phyloP scores from a whole-genome alignment of 2,113 vertebrate species.

The Ifrita kowaldi region DNA sequence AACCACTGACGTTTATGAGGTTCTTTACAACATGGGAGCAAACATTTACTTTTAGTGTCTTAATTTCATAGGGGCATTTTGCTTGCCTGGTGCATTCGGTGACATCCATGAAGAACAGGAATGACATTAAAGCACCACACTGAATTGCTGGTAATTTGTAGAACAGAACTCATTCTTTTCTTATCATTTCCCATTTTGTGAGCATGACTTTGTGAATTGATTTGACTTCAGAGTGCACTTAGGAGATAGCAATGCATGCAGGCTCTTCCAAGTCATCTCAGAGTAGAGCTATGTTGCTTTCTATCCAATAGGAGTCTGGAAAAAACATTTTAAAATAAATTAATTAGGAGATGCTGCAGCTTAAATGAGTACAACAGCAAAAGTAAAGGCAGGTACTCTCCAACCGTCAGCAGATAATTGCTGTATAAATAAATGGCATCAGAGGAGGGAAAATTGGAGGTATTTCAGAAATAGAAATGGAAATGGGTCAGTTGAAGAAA shows the following conservation, averaged over 20 bases:
- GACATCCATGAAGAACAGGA: slow-evolving; percentile 23
- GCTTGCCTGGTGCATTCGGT: background rate
- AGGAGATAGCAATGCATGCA: background rate
- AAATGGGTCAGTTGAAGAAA: background rate
- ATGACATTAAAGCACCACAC: slow-evolving; percentile 6
- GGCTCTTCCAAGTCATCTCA: background rate
- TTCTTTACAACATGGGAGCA: slow-evolving; percentile 23
- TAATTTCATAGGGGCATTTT: slow-evolving; percentile 44
- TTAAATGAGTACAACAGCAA: background rate
- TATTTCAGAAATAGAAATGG: background rate
- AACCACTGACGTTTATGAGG: slow-evolving; percentile 32
- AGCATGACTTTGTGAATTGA: slow-evolving; percentile 27
- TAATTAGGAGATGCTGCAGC: background rate
- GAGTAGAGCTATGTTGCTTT: background rate
- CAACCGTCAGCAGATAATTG: background rate
- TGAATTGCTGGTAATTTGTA: slow-evolving; percentile 55
- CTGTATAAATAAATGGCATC: background rate
- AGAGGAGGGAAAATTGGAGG: background rate
- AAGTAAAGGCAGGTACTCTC: background rate
- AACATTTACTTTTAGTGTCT: slow-evolving; percentile 35
- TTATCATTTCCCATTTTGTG: slow-evolving; percentile 48
- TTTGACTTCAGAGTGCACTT: slow-evolving; percentile 49
- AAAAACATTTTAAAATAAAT: background rate
- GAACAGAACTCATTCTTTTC: slow-evolving; percentile 50
- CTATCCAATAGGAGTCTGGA: background rate